A percentile compares a stretch with the other conserved stretches of the same genome.
Evolutionary conservation across 2,888 invertebrate genomes (phyloP).

Genomic region (Ophioninae sp.): DNA sequence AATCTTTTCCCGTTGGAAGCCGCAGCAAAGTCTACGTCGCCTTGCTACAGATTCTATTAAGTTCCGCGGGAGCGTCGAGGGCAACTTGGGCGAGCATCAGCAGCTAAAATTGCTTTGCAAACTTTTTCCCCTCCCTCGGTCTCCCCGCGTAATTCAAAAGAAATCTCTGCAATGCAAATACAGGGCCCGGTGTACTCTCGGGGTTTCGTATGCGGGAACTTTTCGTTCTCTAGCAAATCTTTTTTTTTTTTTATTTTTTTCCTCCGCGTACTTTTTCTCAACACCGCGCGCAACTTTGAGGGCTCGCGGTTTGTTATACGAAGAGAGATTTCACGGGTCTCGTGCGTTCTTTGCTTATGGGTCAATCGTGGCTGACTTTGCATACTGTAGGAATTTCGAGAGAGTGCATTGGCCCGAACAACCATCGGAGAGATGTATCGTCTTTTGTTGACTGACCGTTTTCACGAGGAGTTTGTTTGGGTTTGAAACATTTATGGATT

Average conservation of each 20-base stretch:
- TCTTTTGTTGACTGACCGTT: no score
- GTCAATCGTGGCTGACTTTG: slow-evolving; percentile 41
- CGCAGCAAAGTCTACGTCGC: slow-evolving; percentile 6
- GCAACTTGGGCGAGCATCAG: slow-evolving; percentile 52
- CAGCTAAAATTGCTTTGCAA: slow-evolving; percentile 62
- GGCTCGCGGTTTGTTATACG: slow-evolving; percentile 29
- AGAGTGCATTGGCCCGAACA: no score
- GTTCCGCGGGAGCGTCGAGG: slow-evolving; percentile 36
- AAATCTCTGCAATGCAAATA: slow-evolving; percentile 61
- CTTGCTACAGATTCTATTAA: slow-evolving; percentile 58
- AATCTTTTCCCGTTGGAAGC: slow-evolving; percentile 10
- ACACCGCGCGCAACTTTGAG: slow-evolving; percentile 20
- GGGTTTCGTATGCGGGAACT: slow-evolving; percentile 33
- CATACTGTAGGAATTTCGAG: slow-evolving; percentile 38
- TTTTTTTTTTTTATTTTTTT: slow-evolving; percentile 24
- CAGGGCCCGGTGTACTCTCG: slow-evolving; percentile 34
- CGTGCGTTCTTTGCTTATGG: slow-evolving; percentile 17
- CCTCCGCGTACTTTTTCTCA: background rate
- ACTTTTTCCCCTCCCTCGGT: slow-evolving; percentile 52
- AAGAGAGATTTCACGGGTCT: slow-evolving; percentile 16
- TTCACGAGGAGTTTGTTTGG: no score
- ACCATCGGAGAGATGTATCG: no score
- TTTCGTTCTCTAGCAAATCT: slow-evolving; percentile 1
- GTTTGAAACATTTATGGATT: no score
- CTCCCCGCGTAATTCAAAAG: slow-evolving; percentile 59